A percentile compares a stretch with the other conserved stretches of the same genome.
Evolutionary conservation across 2,888 invertebrate species (phyloP).

Genomic region (Drosophila tripunctata): DNA sequence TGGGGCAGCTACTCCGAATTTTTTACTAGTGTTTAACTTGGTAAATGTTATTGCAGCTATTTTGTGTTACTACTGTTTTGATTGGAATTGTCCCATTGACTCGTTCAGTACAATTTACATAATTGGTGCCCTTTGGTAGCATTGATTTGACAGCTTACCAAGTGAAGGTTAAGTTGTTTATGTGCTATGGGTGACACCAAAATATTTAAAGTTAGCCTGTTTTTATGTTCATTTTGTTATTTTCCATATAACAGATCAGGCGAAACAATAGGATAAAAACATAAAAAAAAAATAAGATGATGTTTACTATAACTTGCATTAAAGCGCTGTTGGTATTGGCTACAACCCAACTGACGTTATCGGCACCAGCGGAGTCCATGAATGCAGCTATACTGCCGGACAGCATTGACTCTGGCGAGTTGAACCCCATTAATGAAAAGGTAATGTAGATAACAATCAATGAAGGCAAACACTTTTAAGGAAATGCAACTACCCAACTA

Average conservation of each 20-base stretch:
- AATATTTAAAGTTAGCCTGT: not conserved
- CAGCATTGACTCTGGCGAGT: slow-evolving; percentile 61
- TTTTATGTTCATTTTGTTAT: not conserved
- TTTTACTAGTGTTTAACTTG: slow-evolving; percentile 1
- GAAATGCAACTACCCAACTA: slow-evolving; percentile 7
- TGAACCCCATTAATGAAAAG: slow-evolving; percentile 83
- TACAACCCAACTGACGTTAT: slow-evolving; percentile 29
- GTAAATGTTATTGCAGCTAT: slow-evolving; percentile 5
- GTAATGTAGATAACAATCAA: slow-evolving; percentile 66
- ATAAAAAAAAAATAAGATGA: slow-evolving; percentile 74
- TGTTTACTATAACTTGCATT: slow-evolving; percentile 58
- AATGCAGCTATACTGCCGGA: too few species aligned
- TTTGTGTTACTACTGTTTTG: not conserved
- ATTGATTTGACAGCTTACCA: not conserved
- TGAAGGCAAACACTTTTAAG: not conserved
- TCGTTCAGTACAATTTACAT: not conserved
- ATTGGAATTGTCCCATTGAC: not conserved
- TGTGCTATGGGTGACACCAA: not conserved
- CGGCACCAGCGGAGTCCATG: slow-evolving; percentile 63
- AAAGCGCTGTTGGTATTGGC: slow-evolving; percentile 59
- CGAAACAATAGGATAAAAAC: not conserved
- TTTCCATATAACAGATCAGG: not conserved
- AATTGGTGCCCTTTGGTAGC: not conserved
- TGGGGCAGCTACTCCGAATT: slow-evolving; percentile 55
- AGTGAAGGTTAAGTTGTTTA: not conserved